Conservation (phyloP, 2,888 invertebrate species). For the Gortyna flavago region DNA sequence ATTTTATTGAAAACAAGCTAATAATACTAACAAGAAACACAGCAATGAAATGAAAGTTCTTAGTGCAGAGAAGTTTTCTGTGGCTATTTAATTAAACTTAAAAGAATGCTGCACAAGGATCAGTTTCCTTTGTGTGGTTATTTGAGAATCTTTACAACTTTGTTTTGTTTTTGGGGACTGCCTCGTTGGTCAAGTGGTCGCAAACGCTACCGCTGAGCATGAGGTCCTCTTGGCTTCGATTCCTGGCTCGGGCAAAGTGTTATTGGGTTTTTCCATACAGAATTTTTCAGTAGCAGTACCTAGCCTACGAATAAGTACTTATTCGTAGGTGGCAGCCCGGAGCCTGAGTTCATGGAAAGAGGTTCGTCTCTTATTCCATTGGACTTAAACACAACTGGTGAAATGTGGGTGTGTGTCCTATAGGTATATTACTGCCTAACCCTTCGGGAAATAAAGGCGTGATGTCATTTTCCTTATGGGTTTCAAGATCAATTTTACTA, state of each 20-base stretch:
- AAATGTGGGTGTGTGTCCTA: background rate
- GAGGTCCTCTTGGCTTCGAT: no score
- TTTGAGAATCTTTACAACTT: background rate
- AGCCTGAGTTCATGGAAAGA: background rate
- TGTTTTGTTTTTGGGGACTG: background rate
- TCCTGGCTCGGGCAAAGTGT: background rate
- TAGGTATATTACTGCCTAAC: background rate
- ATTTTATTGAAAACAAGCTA: constrained; percentile 11
- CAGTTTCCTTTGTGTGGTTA: background rate
- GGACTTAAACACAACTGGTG: background rate
- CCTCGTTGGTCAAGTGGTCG: background rate
- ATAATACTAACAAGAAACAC: background rate
- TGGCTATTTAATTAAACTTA: no score
- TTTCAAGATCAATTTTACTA: no score
- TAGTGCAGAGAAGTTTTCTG: background rate
- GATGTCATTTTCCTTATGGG: background rate
- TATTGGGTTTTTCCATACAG: background rate
- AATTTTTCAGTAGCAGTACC: no score
- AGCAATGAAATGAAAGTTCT: background rate
- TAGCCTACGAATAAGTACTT: no score
- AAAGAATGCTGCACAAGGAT: background rate
- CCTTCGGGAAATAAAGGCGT: background rate
- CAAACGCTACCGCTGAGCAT: background rate
- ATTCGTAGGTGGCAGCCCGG: no score
- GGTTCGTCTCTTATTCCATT: background rate